Evolutionary conservation across 2,888 invertebrate species (phyloP).

Genomic region (Drosophila cognata): DNA sequence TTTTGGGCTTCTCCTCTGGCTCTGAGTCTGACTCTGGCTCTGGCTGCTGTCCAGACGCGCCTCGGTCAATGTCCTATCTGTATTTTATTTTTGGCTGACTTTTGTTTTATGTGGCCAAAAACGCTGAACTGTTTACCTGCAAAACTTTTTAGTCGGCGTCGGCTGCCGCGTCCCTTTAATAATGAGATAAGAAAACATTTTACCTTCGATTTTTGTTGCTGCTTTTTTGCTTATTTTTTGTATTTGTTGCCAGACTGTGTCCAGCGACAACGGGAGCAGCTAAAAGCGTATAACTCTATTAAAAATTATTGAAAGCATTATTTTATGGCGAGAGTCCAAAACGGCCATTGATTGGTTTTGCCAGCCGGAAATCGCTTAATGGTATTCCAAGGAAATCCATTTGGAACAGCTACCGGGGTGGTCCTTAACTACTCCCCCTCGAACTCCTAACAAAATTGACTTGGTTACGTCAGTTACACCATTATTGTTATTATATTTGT

Average conservation of each 20-base stretch:
- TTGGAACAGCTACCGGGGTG: conserved; percentile 21
- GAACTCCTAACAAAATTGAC: neutral
- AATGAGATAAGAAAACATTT: conserved; percentile 74
- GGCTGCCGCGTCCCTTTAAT: conserved; percentile 67
- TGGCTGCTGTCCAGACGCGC: conserved; percentile 19
- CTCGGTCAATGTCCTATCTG: conserved; percentile 59
- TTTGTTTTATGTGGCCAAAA: conserved; percentile 59
- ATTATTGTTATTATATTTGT: conserved; percentile 9
- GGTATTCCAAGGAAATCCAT: conserved; percentile 53
- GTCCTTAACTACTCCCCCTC: conserved; percentile 12
- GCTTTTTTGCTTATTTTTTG: conserved; percentile 4
- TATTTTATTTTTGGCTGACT: conserved; percentile 38
- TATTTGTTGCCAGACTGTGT: neutral
- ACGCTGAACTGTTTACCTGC: conserved; percentile 50
- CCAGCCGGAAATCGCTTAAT: conserved; percentile 63
- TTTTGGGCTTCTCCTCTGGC: neutral
- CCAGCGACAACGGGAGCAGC: conserved; percentile 35
- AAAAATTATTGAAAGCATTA: conserved; percentile 61
- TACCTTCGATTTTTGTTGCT: conserved; percentile 33
- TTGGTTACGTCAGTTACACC: conserved; percentile 48
- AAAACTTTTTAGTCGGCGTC: conserved; percentile 36
- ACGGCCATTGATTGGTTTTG: conserved; percentile 56
- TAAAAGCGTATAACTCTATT: conserved; percentile 69
- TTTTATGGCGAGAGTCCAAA: conserved; percentile 41
- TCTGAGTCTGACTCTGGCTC: neutral